Evolutionary conservation across 1,140 invertebrate genomes (phyloP).

Genomic region (Brachystomella parvula): DNA sequence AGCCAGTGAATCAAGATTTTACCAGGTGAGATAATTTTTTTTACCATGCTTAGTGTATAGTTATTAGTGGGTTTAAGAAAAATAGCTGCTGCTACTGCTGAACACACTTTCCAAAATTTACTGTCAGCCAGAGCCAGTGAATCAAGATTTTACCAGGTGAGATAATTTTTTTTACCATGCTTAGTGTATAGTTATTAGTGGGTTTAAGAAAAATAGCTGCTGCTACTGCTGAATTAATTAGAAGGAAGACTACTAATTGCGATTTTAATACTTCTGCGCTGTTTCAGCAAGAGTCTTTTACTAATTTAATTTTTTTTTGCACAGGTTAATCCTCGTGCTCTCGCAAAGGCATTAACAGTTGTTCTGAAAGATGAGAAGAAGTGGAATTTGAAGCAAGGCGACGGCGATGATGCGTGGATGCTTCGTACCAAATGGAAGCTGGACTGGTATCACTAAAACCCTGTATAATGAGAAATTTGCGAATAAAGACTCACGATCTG

Average conservation of each 20-base stretch:
- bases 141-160: background rate
- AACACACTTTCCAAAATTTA: too few species aligned
- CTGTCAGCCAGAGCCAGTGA: too few species aligned
- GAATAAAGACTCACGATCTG: too few species aligned
- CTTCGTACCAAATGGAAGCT: constrained; percentile 33
- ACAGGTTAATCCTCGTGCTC: constrained; percentile 16
- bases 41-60: background rate
- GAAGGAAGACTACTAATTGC: background rate
- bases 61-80: background rate
- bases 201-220: background rate
- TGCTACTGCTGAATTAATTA: background rate
- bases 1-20: too few species aligned
- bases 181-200: background rate
- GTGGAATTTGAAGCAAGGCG: constrained; percentile 15
- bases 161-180: background rate
- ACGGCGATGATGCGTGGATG: constrained; percentile 29
- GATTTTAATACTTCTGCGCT: background rate
- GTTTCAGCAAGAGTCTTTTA: too few species aligned
- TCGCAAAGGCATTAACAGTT: constrained; percentile 23
- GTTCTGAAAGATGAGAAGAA: constrained; percentile 11
- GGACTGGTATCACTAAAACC: constrained; percentile 31
- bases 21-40: background rate
- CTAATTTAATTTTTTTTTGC: background rate
- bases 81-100: background rate
- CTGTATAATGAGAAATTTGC: too few species aligned